Percentiles rank a stretch among this genome's conserved stretches.
Conservation (phyloP, 2,797 vertebrate species). For the Eleutherodactylus coqui region DNA sequence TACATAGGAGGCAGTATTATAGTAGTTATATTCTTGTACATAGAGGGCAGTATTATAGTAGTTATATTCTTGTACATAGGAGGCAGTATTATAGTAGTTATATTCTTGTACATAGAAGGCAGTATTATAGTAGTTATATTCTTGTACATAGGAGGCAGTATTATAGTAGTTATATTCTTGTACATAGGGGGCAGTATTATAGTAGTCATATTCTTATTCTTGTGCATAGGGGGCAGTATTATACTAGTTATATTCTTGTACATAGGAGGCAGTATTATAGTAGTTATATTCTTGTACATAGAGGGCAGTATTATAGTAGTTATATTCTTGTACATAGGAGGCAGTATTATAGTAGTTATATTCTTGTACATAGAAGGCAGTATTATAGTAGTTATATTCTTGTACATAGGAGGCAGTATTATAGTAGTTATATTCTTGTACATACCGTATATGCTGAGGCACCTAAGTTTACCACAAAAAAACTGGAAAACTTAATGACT, state of each 20-base stretch:
- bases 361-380: too few relatives aligned
- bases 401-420: not conserved
- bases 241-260: not conserved
- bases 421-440: conserved; percentile 6
- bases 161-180: not conserved
- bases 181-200: not conserved
- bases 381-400: too few relatives aligned
- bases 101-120: not conserved
- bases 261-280: not conserved
- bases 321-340: too few relatives aligned
- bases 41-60: not conserved
- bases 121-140: not conserved
- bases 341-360: too few relatives aligned
- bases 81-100: not conserved
- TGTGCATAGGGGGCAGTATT: not conserved
- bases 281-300: too few relatives aligned
- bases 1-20: not conserved
- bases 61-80: not conserved
- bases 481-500: too few relatives aligned
- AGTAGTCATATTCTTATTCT: not conserved
- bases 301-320: too few relatives aligned
- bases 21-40: not conserved
- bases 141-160: not conserved
- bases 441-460: too few relatives aligned
- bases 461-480: too few relatives aligned